Percentiles rank a stretch among this genome's conserved stretches.
These are phyloP conservation scores for Drosophila testacea DNA, from an alignment of 2,888 invertebrate species.

Conservation along the genomic window DNA sequence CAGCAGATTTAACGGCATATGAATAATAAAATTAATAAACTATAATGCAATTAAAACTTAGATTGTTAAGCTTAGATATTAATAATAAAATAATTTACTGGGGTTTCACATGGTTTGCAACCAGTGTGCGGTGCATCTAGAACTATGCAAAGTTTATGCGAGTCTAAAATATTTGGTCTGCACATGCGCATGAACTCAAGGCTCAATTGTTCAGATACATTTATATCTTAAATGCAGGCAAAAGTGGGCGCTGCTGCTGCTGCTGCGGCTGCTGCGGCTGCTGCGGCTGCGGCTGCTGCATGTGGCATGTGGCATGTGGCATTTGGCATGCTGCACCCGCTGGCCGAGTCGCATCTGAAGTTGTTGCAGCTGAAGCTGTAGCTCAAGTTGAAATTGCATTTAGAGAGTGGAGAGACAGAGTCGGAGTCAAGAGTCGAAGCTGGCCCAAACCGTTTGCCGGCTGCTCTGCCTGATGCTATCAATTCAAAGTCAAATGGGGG, in stretches of 20 bases:
- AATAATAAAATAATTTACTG: neutral
- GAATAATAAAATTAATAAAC: too few relatives aligned
- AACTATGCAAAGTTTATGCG: constrained; percentile 83
- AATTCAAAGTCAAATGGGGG: constrained; percentile 83
- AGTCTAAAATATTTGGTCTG: constrained; percentile 72
- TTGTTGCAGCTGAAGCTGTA: constrained; percentile 7
- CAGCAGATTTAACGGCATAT: too few relatives aligned
- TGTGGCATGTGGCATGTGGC: constrained; percentile 30
- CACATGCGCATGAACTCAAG: constrained; percentile 75
- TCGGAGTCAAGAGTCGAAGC: constrained; percentile 17
- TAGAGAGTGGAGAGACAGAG: constrained; percentile 12
- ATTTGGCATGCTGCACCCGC: constrained; percentile 53
- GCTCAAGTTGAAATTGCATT: constrained; percentile 10
- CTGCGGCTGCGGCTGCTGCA: constrained; percentile 42
- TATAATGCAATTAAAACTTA: too few relatives aligned
- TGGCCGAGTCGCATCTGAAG: constrained; percentile 45
- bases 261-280: constrained; percentile 42
- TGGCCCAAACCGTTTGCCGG: constrained; percentile 35
- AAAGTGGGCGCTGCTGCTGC: constrained; percentile 48
- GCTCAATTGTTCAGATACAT: constrained; percentile 79
- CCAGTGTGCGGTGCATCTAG: constrained; percentile 58
- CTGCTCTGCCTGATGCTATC: constrained; percentile 76
- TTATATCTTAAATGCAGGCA: constrained; percentile 76
- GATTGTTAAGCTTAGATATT: neutral
- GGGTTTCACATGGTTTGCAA: neutral